phyloP scores from a whole-genome alignment of 2,797 vertebrate genomes.

The Acipenser transmontanus region DNA sequence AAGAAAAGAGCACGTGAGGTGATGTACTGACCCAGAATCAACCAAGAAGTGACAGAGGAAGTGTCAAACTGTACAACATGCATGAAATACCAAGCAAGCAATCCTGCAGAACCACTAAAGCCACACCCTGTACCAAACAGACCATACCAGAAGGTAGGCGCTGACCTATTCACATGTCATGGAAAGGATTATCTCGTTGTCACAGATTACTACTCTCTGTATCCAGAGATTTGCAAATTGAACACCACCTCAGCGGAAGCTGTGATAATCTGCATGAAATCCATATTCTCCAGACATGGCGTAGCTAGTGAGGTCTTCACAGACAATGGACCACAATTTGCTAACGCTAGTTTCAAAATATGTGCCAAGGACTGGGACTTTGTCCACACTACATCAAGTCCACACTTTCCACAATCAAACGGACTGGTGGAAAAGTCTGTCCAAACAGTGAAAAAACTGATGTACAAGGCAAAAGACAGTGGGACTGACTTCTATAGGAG shows the following conservation, averaged over 20 bases:
- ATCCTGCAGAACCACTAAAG: slow-evolving; percentile 15
- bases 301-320: slow-evolving; percentile 12
- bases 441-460: slow-evolving; percentile 17
- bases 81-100: slow-evolving; percentile 16
- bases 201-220: slow-evolving; percentile 14
- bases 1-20: slow-evolving; percentile 21
- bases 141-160: slow-evolving; percentile 13
- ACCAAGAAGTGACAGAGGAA: slow-evolving; percentile 22
- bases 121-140: slow-evolving; percentile 12
- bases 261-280: slow-evolving; percentile 21
- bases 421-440: slow-evolving; percentile 18
- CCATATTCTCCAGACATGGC: slow-evolving; percentile 19
- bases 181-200: slow-evolving; percentile 15
- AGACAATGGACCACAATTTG: slow-evolving; percentile 17
- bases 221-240: slow-evolving; percentile 18
- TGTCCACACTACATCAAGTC: slow-evolving; percentile 14
- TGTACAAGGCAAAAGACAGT: slow-evolving; percentile 10
- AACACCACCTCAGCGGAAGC: not conserved
- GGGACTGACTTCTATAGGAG: slow-evolving; percentile 18
- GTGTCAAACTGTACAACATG: slow-evolving; percentile 14
- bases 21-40: slow-evolving; percentile 18
- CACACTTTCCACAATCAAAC: slow-evolving; percentile 14
- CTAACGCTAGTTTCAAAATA: not conserved
- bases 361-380: slow-evolving; percentile 13
- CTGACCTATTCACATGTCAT: slow-evolving; percentile 17